Conservation (phyloP, 2,113 vertebrate species). For the Brevimyrus niger region DNA sequence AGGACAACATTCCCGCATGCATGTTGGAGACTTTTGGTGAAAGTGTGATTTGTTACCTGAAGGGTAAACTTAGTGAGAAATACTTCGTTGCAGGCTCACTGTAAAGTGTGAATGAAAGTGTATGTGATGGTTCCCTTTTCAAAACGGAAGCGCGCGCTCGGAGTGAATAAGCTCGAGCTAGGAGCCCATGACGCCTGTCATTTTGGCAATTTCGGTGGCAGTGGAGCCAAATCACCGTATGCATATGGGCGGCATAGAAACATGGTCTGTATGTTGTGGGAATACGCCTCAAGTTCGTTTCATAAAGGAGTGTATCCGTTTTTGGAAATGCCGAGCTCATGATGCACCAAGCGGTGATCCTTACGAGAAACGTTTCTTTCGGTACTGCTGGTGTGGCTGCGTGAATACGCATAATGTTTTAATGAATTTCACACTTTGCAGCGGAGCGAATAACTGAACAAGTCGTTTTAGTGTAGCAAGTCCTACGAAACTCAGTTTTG, state of each 20-base stretch:
- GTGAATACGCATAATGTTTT: neutral
- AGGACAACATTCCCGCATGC: neutral
- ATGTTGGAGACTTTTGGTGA: neutral
- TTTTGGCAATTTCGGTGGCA: neutral
- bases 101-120: slow-evolving; percentile 16
- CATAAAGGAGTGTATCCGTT: neutral
- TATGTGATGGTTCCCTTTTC: slow-evolving; percentile 1
- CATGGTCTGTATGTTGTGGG: neutral
- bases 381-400: neutral
- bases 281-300: neutral
- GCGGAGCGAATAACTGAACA: neutral
- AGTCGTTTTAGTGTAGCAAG: neutral
- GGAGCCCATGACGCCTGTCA: neutral
- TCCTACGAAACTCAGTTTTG: neutral
- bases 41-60: slow-evolving; percentile 1
- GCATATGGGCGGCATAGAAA: neutral
- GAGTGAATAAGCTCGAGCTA: neutral
- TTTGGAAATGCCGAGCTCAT: neutral
- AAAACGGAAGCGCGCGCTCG: slow-evolving; percentile 9
- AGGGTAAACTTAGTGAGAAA: neutral
- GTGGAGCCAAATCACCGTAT: neutral
- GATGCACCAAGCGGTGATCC: neutral
- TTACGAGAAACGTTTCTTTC: neutral
- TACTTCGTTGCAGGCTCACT: neutral
- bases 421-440: neutral